phyloP scores from a whole-genome alignment of 1,140 invertebrate genomes.

The Ganaspis sp. region DNA sequence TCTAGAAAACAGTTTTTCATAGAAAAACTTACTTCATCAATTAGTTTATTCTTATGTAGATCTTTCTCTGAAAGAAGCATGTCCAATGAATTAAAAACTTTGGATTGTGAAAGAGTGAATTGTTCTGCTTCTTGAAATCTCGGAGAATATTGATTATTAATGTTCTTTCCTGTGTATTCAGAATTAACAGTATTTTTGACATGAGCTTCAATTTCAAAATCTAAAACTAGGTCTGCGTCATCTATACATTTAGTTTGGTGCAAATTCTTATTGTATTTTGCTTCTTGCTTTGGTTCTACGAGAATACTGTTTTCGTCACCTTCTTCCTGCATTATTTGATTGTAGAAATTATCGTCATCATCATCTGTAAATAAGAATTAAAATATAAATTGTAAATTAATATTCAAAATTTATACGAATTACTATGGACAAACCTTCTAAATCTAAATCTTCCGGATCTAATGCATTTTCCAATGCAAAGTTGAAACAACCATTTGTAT shows the following conservation, averaged over 20 bases:
- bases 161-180: background rate
- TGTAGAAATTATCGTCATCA: conserved; percentile 23
- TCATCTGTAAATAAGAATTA: conserved; percentile 7
- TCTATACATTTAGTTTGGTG: background rate
- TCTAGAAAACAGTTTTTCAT: background rate
- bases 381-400: background rate
- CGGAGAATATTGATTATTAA: background rate
- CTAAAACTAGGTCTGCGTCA: background rate
- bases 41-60: background rate
- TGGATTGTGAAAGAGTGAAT: background rate
- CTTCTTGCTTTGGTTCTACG: background rate
- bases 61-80: background rate
- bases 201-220: background rate
- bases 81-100: too few relatives aligned
- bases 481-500: conserved; percentile 34
- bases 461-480: background rate
- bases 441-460: background rate
- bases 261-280: background rate
- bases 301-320: background rate
- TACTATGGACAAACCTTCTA: background rate
- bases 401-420: background rate
- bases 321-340: conserved; percentile 26
- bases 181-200: background rate
- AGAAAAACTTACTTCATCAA: background rate
- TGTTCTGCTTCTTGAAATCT: too few relatives aligned